These are phyloP conservation scores for Athetis lepigone DNA, from an alignment of 2,888 invertebrate species.

Conservation along the genomic window DNA sequence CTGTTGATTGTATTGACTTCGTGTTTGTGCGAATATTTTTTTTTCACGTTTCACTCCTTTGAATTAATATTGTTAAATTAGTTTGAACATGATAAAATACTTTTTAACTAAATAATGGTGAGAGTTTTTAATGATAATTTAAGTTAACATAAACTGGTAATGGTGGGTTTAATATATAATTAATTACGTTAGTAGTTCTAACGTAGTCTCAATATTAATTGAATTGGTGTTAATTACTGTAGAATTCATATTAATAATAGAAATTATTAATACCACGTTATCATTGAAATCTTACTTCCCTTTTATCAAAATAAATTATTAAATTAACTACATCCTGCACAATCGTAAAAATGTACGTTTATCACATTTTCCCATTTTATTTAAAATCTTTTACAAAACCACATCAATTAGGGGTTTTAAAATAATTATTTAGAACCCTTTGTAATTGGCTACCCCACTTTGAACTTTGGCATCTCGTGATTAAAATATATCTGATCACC, in stretches of 20 bases:
- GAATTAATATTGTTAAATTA: too few species aligned
- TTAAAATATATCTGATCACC: slow-evolving; percentile 72
- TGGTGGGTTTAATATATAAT: too few species aligned
- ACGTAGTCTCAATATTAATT: too few species aligned
- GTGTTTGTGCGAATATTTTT: too few species aligned
- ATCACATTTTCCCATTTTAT: slow-evolving; percentile 30
- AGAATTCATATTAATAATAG: not conserved
- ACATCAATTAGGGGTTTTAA: slow-evolving; percentile 43
- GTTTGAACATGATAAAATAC: too few species aligned
- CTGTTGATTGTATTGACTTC: too few species aligned
- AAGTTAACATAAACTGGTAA: too few species aligned
- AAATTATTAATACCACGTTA: not conserved
- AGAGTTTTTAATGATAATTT: too few species aligned
- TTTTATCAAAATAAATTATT: not conserved
- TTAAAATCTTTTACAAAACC: slow-evolving; percentile 25
- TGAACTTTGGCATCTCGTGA: slow-evolving; percentile 76
- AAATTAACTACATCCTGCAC: not conserved
- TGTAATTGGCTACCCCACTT: slow-evolving; percentile 66
- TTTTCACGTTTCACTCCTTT: too few species aligned
- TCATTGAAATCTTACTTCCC: not conserved
- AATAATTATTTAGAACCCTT: slow-evolving; percentile 48
- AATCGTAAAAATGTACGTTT: not conserved
- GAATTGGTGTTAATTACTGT: not conserved
- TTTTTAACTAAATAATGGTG: too few species aligned
- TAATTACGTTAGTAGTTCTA: too few species aligned